phyloP scores from a whole-genome alignment of 2,888 invertebrate species.

The Cataglyphis rosenhaueri region DNA sequence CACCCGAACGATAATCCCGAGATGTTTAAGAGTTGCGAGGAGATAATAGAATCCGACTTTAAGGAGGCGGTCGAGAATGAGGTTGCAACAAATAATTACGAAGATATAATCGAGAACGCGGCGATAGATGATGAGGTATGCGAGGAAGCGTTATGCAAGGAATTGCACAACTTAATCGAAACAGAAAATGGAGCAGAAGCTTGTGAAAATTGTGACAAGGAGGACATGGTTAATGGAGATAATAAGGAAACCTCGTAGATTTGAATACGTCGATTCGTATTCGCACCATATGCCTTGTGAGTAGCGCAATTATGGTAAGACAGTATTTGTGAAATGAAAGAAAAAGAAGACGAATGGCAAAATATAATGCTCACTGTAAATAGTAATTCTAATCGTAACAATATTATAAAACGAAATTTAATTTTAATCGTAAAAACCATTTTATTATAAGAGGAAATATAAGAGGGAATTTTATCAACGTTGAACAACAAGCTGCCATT shows the following conservation, averaged over 20 bases:
- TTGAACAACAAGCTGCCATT: constrained; percentile 59
- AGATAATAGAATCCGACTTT: constrained; percentile 79
- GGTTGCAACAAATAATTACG: constrained; percentile 70
- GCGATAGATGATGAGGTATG: constrained; percentile 77
- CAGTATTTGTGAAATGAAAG: neutral
- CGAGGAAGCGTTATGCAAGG: constrained; percentile 82
- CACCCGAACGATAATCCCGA: constrained; percentile 79
- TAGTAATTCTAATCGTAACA: constrained; percentile 54
- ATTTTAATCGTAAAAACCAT: constrained; percentile 58
- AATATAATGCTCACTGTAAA: constrained; percentile 70
- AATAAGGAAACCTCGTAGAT: constrained; percentile 51
- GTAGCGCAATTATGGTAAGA: constrained; percentile 19
- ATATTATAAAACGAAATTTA: constrained; percentile 47
- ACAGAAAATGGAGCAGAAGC: constrained; percentile 75
- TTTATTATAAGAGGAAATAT: constrained; percentile 58
- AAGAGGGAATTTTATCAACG: constrained; percentile 42
- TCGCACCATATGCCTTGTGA: constrained; percentile 58
- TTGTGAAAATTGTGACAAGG: constrained; percentile 55
- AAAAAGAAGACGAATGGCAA: constrained; percentile 22
- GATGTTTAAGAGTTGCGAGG: constrained; percentile 82
- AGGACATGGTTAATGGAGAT: constrained; percentile 54
- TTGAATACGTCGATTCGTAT: constrained; percentile 3
- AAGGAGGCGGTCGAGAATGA: constrained; percentile 73
- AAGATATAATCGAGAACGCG: constrained; percentile 75
- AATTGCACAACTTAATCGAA: constrained; percentile 81